These are phyloP conservation scores for Danio tinwini DNA, from an alignment of 2,797 vertebrate species.

Conservation along the genomic window DNA sequence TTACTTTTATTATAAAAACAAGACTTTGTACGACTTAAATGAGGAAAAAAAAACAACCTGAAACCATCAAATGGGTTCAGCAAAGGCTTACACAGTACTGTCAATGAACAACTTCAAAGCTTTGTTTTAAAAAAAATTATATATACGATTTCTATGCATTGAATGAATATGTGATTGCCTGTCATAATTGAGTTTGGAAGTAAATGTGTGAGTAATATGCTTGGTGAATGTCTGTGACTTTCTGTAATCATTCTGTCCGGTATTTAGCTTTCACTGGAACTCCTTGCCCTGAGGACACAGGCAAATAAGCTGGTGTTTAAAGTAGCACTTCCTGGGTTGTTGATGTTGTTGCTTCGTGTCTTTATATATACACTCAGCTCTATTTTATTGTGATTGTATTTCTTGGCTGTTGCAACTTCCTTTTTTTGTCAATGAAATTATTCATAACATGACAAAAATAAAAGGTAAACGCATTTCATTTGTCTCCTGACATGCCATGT, in stretches of 20 bases:
- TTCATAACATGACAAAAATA: background rate
- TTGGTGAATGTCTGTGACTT: slow-evolving; percentile 74
- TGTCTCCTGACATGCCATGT: background rate
- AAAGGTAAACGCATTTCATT: background rate
- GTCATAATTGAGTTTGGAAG: slow-evolving; percentile 53
- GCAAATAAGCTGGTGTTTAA: slow-evolving; percentile 75
- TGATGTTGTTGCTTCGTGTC: slow-evolving; percentile 61
- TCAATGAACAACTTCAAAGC: no score
- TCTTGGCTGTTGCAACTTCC: background rate
- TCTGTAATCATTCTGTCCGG: slow-evolving; percentile 78
- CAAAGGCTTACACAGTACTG: no score
- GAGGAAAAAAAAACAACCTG: no score
- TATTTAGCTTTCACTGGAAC: slow-evolving; percentile 80
- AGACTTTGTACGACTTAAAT: no score
- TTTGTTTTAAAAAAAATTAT: no score
- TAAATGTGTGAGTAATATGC: slow-evolving; percentile 58
- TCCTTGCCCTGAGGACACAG: slow-evolving; percentile 75
- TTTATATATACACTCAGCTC: slow-evolving; percentile 3
- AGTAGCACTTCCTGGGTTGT: slow-evolving; percentile 72
- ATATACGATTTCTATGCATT: background rate
- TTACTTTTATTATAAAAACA: no score
- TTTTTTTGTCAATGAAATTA: background rate
- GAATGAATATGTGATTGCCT: background rate
- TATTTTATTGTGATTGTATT: background rate
- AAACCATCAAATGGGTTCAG: no score